phyloP scores from a whole-genome alignment of 2,113 vertebrate genomes.

The Glareola pratincola region DNA sequence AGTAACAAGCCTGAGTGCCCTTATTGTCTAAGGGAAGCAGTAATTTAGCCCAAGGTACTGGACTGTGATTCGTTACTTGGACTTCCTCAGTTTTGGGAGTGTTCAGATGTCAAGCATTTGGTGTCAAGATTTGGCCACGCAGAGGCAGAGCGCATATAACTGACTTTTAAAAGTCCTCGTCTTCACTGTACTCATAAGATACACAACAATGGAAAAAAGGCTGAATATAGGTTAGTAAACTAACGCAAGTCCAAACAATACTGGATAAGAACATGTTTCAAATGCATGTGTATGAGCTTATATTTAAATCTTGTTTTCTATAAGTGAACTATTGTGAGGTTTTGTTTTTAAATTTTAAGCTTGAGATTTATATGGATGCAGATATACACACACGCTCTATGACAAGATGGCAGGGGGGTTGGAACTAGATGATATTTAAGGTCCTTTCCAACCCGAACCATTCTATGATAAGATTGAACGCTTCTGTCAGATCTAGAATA shows the following conservation, averaged over 20 bases:
- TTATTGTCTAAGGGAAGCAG: neutral
- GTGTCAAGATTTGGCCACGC: neutral
- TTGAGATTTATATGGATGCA: neutral
- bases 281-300: neutral
- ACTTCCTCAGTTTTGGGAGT: neutral
- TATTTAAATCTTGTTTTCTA: neutral
- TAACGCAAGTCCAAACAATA: neutral
- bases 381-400: neutral
- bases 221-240: neutral
- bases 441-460: too few relatives aligned
- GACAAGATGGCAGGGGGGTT: neutral
- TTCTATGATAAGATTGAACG: neutral
- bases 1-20: neutral
- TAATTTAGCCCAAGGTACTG: neutral
- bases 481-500: neutral
- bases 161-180: neutral
- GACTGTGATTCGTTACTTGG: neutral
- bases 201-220: neutral
- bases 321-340: neutral
- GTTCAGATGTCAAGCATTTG: neutral
- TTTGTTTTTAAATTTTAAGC: neutral
- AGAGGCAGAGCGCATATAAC: neutral
- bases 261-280: neutral
- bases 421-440: too few relatives aligned
- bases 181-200: neutral